These are phyloP conservation scores for Nibea albiflora DNA, from an alignment of 2,113 vertebrate genomes.

Conservation along the genomic window DNA sequence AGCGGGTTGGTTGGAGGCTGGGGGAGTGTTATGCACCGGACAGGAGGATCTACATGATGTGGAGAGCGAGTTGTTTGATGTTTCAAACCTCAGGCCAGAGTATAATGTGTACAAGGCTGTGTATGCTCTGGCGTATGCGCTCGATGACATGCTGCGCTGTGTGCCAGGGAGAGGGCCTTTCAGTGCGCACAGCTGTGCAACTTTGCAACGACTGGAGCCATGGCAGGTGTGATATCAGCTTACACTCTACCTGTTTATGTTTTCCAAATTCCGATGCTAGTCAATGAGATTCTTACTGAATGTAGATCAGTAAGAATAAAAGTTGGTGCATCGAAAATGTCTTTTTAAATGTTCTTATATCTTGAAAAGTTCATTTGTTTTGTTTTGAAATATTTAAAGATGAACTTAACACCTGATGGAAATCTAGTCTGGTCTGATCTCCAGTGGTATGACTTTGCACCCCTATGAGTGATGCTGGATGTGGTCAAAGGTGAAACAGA, in stretches of 20 bases:
- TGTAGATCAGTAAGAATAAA: background rate
- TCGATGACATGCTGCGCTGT: slow-evolving; percentile 74
- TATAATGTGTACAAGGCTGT: slow-evolving; percentile 84
- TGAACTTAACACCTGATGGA: background rate
- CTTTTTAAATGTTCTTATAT: too few species aligned
- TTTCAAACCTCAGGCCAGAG: slow-evolving; percentile 69
- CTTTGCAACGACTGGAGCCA: slow-evolving; percentile 66
- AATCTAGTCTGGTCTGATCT: background rate
- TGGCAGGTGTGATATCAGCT: slow-evolving; percentile 74
- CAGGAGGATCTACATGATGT: slow-evolving; percentile 63
- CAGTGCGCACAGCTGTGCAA: slow-evolving; percentile 69
- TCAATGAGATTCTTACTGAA: background rate
- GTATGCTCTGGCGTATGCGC: slow-evolving; percentile 78
- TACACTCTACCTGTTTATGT: background rate
- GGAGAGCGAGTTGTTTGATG: slow-evolving; percentile 64
- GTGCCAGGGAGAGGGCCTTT: slow-evolving; percentile 77
- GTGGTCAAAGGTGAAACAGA: too few species aligned
- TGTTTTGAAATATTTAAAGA: background rate
- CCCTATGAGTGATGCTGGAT: background rate
- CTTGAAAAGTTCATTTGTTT: background rate
- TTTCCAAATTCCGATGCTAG: background rate
- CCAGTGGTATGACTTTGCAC: background rate
- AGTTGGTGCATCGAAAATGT: background rate
- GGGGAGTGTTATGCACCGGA: slow-evolving; percentile 66
- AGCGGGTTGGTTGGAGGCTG: slow-evolving; percentile 16